These are phyloP conservation scores for Danaus melanippus DNA, from an alignment of 1,140 invertebrate species.

Conservation along the genomic window DNA sequence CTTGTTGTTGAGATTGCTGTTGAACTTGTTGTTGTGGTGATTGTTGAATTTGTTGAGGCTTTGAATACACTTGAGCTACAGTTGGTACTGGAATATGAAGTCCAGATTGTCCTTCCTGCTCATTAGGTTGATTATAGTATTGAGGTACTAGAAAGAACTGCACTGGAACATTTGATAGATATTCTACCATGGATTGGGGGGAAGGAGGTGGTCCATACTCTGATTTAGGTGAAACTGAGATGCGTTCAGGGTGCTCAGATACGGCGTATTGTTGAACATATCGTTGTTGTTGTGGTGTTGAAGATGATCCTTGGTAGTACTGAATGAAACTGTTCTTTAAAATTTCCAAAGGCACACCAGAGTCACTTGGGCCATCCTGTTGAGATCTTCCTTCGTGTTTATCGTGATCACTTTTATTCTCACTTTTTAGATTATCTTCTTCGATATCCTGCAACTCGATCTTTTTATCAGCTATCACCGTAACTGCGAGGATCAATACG, in stretches of 20 bases:
- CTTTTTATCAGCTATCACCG: slow-evolving; percentile 56
- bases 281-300: slow-evolving; percentile 35
- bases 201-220: slow-evolving; percentile 32
- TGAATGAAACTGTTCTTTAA: slow-evolving; percentile 45
- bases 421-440: slow-evolving; percentile 66
- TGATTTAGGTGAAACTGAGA: slow-evolving; percentile 27
- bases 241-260: slow-evolving; percentile 46
- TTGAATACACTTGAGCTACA: too few relatives aligned
- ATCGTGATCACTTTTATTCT: slow-evolving; percentile 43
- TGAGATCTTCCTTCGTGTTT: slow-evolving; percentile 18
- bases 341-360: slow-evolving; percentile 36
- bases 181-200: slow-evolving; percentile 50
- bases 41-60: slow-evolving; percentile 30
- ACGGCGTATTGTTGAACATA: slow-evolving; percentile 60
- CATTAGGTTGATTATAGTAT: slow-evolving; percentile 44
- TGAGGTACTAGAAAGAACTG: slow-evolving; percentile 62
- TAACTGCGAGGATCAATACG: slow-evolving; percentile 37
- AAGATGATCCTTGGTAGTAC: slow-evolving; percentile 38
- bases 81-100: too few relatives aligned
- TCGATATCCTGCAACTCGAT: slow-evolving; percentile 69
- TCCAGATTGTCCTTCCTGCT: slow-evolving; percentile 21
- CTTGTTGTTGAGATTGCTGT: slow-evolving; percentile 27
- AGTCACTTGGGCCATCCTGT: slow-evolving; percentile 8
- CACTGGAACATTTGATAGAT: slow-evolving; percentile 60
- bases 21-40: slow-evolving; percentile 21